A percentile compares a stretch with the other conserved stretches of the same genome.
Evolutionary conservation across 2,888 invertebrate species (phyloP).

Genomic region (Trachelus stipa): DNA sequence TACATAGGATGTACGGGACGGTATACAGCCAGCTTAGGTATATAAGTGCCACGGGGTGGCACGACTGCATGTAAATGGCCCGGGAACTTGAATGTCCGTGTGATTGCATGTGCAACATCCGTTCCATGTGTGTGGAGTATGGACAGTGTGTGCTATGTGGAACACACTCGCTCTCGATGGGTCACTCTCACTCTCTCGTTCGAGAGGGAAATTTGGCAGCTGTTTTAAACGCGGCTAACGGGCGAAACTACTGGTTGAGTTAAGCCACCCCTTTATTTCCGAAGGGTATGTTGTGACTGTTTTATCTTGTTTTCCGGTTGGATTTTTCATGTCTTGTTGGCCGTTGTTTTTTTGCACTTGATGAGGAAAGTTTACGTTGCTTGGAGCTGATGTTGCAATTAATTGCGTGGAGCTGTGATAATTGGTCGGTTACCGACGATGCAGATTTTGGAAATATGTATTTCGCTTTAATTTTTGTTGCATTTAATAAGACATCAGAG

Average conservation of each 20-base stretch:
- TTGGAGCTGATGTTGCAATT: not conserved
- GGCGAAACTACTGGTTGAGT: constrained; percentile 54
- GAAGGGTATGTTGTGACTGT: not conserved
- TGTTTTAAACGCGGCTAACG: constrained; percentile 63
- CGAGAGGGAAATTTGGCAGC: constrained; percentile 67
- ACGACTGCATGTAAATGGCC: constrained; percentile 8
- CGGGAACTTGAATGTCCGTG: constrained; percentile 25
- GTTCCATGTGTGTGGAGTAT: constrained; percentile 13
- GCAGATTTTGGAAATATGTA: not conserved
- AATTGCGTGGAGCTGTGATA: too few species aligned
- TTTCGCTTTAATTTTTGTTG: not conserved
- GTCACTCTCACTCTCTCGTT: constrained; percentile 64
- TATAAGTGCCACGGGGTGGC: constrained; percentile 2
- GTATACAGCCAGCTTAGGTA: not conserved
- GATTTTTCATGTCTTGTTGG: not conserved
- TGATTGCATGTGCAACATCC: constrained; percentile 22
- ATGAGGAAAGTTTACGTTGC: not conserved
- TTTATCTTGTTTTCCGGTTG: not conserved
- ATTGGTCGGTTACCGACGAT: not conserved
- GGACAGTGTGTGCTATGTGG: constrained; percentile 49
- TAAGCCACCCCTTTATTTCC: not conserved
- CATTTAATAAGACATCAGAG: too few species aligned
- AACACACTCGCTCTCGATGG: constrained; percentile 64
- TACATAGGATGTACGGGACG: constrained; percentile 1
- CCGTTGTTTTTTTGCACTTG: not conserved